Evolutionary conservation across 2,888 invertebrate species (phyloP), one percentile per base, ranked within the genome.

Genomic region (Perizoma affinitatum): DNA sequence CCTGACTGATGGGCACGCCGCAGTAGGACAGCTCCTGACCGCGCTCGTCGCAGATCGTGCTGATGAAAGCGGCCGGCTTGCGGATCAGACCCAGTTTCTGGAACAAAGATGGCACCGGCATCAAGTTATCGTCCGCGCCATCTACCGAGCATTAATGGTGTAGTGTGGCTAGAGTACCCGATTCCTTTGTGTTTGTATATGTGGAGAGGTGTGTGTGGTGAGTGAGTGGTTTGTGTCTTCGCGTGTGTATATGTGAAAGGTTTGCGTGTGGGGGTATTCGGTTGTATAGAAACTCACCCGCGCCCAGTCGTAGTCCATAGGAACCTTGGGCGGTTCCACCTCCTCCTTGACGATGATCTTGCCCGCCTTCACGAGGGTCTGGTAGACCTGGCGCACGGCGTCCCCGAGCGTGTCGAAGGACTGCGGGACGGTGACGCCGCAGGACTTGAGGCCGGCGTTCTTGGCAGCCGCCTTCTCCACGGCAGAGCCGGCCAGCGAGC

Each of bases 251-350:
- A 7, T 5, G 8, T 7, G 7, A 38, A 38, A 38, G 38, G 38
- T 38, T 3, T 38, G 38, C 6, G 5, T 38, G 22, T n/a, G n/a
- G n/a, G n/a, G n/a, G n/a, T 38, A 38, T 7, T 0, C 4, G 4
- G 38, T 6, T 38, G 38, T 38, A 38, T 22, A 22, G 22, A 38
- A 7, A 84, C 91, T 84, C 65, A 94, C 95, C 86, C 97, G 95
- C 0, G 99, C 99, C 99, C 99, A 99, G 66, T 96, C 97, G 87
- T 98, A 99, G 87, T 99, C 99, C 99, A 99, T 99, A 6, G 99
- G 99, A n/a, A 99, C 99, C 11, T 99, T 99, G 3, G 99, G 99
- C 41, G 99, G 99, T 7, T 99, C 98, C 53, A 97, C 95, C 86
- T 99, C 99, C 46, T 97, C 96, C 72, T 95, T 95, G 0, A 98